Conservation (phyloP, 1,140 invertebrate species). For the Penaeus chinensis region DNA sequence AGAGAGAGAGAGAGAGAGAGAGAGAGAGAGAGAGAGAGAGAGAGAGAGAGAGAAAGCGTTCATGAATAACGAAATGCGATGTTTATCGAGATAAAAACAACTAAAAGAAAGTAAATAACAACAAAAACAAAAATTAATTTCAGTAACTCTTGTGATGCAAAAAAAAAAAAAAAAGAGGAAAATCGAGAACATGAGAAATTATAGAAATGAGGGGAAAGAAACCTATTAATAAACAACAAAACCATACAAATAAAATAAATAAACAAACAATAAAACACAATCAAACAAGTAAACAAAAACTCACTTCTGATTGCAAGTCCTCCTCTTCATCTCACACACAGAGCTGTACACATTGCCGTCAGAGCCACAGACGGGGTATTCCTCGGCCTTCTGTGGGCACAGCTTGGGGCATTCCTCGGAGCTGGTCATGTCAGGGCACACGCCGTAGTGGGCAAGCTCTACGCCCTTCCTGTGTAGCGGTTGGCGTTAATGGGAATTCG, state of each 20-base stretch:
- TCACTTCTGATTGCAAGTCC: slow-evolving; percentile 85
- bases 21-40: no score
- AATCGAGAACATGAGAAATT: no score
- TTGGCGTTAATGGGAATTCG: neutral
- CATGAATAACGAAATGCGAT: no score
- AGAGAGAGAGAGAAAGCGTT: no score
- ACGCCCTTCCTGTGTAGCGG: slow-evolving; percentile 78
- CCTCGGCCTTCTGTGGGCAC: slow-evolving; percentile 75
- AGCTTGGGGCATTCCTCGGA: slow-evolving; percentile 76
- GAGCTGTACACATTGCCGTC: slow-evolving; percentile 92
- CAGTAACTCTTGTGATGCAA: no score
- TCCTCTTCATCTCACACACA: slow-evolving; percentile 84
- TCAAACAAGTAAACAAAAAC: slow-evolving; percentile 69
- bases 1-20: no score
- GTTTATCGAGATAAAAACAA: no score
- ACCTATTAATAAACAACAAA: no score
- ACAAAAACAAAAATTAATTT: no score
- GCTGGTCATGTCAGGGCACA: slow-evolving; percentile 80
- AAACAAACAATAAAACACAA: neutral
- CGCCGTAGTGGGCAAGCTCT: slow-evolving; percentile 86
- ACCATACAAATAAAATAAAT: neutral
- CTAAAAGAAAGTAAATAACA: no score
- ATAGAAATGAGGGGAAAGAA: no score
- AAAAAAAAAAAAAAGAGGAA: no score
- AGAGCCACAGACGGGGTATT: slow-evolving; percentile 83